These are phyloP conservation scores for Peromyscus attwateri DNA, from an alignment of 2,797 vertebrate genomes.

Conservation along the genomic window DNA sequence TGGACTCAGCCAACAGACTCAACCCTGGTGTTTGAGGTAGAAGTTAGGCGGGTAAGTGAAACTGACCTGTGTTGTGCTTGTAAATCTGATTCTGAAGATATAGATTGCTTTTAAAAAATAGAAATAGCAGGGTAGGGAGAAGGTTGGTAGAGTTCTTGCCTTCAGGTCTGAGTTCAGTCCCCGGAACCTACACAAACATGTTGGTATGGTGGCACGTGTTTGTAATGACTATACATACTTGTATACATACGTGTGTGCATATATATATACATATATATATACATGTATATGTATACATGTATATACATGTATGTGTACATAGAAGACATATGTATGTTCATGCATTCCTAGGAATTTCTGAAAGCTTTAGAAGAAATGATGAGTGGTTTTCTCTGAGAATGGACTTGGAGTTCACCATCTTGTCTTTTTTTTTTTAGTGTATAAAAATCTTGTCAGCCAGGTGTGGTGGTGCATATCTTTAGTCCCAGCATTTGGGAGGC, in stretches of 20 bases:
- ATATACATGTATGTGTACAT: too few relatives aligned
- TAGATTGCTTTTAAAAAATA: constrained; percentile 10
- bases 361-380: not conserved
- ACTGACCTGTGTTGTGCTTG: not conserved
- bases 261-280: not conserved
- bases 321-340: not conserved
- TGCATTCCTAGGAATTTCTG: not conserved
- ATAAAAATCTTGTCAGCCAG: not conserved
- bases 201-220: not conserved
- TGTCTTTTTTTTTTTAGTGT: not conserved
- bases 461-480: not conserved
- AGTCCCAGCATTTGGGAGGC: not conserved
- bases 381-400: not conserved
- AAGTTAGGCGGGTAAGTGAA: constrained; percentile 93
- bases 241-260: not conserved
- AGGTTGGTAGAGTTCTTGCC: not conserved
- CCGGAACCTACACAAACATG: not conserved
- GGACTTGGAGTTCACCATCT: not conserved
- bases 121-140: not conserved
- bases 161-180: not conserved
- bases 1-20: constrained; percentile 91
- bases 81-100: constrained; percentile 6
- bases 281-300: too few relatives aligned
- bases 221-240: not conserved
- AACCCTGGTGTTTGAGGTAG: constrained; percentile 93